Percentiles rank a stretch among this genome's conserved stretches.
Evolutionary conservation across 2,888 invertebrate genomes (phyloP).

Genomic region (Ornithoptera alexandrae): DNA sequence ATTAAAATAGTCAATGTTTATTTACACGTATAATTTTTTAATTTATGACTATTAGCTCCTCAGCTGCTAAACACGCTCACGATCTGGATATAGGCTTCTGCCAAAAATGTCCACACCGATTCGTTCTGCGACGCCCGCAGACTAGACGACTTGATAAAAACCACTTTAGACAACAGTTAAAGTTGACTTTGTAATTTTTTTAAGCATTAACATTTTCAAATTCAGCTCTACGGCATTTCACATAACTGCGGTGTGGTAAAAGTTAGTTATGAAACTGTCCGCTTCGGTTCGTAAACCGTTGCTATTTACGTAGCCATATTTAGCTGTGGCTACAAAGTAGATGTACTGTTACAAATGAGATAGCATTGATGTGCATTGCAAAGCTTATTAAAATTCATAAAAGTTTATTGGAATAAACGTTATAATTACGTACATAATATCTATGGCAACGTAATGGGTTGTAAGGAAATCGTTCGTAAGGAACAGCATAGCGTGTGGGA

Average conservation of each 20-base stretch:
- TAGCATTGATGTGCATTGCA: slow-evolving; percentile 17
- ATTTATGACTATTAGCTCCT: no score
- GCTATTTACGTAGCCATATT: slow-evolving; percentile 7
- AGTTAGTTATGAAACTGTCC: slow-evolving; percentile 1
- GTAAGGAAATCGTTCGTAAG: slow-evolving; percentile 16
- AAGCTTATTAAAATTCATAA: slow-evolving; percentile 28
- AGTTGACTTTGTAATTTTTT: no score
- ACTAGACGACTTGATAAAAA: no score
- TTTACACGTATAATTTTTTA: no score
- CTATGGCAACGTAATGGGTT: slow-evolving; percentile 24
- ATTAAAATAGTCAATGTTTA: no score
- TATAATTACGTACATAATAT: slow-evolving; percentile 21
- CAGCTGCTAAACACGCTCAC: no score
- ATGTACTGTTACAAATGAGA: slow-evolving; percentile 20
- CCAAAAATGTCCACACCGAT: no score
- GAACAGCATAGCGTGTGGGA: slow-evolving; percentile 19
- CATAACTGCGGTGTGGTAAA: neutral
- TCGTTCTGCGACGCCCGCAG: no score
- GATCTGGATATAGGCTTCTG: no score
- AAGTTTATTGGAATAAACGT: slow-evolving; percentile 26
- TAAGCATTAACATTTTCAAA: no score
- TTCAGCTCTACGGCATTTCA: no score
- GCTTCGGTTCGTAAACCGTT: slow-evolving; percentile 12
- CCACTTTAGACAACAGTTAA: no score
- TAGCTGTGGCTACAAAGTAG: slow-evolving; percentile 16